Base-by-base conservation (phyloP, 2,797 vertebrate species). In the Streptopelia turtur region DNA sequence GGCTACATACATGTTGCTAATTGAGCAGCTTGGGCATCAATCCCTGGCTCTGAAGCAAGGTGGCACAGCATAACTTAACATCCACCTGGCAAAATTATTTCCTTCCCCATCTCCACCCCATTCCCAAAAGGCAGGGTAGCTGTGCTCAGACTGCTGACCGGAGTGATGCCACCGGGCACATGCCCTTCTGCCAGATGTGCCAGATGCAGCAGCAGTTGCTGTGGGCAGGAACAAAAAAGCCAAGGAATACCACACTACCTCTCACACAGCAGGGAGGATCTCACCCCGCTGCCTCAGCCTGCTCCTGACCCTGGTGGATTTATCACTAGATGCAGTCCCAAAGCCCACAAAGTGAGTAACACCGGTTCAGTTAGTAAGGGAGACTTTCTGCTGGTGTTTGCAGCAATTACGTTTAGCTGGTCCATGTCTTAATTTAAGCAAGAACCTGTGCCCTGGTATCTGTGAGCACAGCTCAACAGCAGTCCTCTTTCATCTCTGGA, bases 121-220 rank as follows among this genome's bases (percentile, higher is more conserved):
- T 21, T 50, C 43, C 70, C 84, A 80, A 52, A 74, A 50, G 20
- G 21, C 15, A 82, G 30, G 5, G 33, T 9, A 45, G 53, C 69
- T 55, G 41, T 31, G 57, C 59, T 57, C 33, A 39, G 60, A 21
- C 15, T 53, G 65, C 68, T 50, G 56, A 69, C 8, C 0, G 0
- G 17, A 56, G 35, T 0, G 1, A 79, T 14, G 66, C 28, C 31
- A n/a, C 20, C 1, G 1, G 64, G 52, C n/a, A 45, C 1, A 8
- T 8, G 13, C 27, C 47, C 17, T 90, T 64, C 39, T 11, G 13
- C 50, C 84, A 84, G n/a, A n/a, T n/a, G n/a, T n/a, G n/a, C n/a
- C n/a, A n/a, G 56, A 60, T 10, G 27, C 24, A 47, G 13, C 0
- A n/a, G 23, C 23, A 43, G 77, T 6, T 43, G 52, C 35, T 43